Base-by-base conservation (phyloP, 2,888 invertebrate genomes). In the Pteria penguin region DNA sequence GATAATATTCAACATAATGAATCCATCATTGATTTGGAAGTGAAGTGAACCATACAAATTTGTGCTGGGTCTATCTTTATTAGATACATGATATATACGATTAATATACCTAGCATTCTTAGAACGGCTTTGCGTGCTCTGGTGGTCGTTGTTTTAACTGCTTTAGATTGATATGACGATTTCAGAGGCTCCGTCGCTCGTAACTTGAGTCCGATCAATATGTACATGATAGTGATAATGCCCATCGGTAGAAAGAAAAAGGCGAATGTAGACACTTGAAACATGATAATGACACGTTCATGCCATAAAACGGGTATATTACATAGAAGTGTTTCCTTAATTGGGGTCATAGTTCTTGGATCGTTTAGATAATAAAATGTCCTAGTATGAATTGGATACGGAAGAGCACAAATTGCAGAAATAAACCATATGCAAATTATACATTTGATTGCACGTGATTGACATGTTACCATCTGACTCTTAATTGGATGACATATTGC, bases 401-500 rank as follows among this genome's bases (percentile, higher is more conserved):
- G 90, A 54, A 92, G 84, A 0, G 97, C 97, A 45, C 95, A 94
- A 24, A 96, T 78, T 57, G 96, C 93, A 0, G 96, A 95, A 5
- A 96, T 89, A 1, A 95, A 88, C 97, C 97, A 97, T 4, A 97
- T 93, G 22, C 75, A 52, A 24, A 79, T 22, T 2, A 85, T 82
- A 27, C 80, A 82, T 52, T 80, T 74, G 18, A 96, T 92, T 1
- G 97, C 96, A 24, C 97, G 93, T 66, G 95, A 94, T 52, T 97
- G 94, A 0, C 96, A 96, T 0, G 96, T 96, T 94, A 97, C 96
- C 54, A 95, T 95, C 92, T 96, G 96, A 77, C 96, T 94, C 88
- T 95, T 95, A 60, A 97, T 93, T 0, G 97, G 97, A 91, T 97
- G 96, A 90, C 97, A 97, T 89, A 97, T 97, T 32, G 97, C 97